A percentile compares a stretch with the other conserved stretches of the same genome.
Evolutionary conservation across 2,113 vertebrate species (phyloP).

Genomic region (Heteronetta atricapilla): DNA sequence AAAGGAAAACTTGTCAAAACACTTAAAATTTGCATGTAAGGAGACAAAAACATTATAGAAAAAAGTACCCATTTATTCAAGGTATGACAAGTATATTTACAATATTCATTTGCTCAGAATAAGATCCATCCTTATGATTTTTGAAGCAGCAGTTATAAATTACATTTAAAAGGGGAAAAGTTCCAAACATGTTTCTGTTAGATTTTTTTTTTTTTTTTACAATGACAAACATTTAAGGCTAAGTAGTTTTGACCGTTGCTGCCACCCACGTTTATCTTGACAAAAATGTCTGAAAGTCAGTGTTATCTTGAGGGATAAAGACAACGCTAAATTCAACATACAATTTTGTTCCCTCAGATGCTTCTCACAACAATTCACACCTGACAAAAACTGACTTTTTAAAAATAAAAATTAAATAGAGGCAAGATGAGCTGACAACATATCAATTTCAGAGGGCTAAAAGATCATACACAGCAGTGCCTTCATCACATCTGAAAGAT

Average conservation of each 20-base stretch:
- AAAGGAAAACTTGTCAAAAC: not conserved
- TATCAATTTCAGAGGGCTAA: not conserved
- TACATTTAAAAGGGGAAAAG: slow-evolving; percentile 67
- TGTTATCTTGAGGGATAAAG: slow-evolving; percentile 31
- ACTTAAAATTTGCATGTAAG: not conserved
- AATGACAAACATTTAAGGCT: slow-evolving; percentile 75
- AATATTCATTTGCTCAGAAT: slow-evolving; percentile 70
- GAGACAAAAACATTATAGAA: slow-evolving; percentile 68
- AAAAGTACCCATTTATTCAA: slow-evolving; percentile 83
- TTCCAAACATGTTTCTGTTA: slow-evolving; percentile 73
- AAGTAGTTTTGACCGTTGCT: slow-evolving; percentile 62
- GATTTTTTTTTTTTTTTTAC: slow-evolving; percentile 61
- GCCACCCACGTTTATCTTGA: slow-evolving; percentile 32
- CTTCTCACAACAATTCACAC: slow-evolving; percentile 26
- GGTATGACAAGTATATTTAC: slow-evolving; percentile 83
- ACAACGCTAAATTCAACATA: slow-evolving; percentile 15
- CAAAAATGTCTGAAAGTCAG: slow-evolving; percentile 38
- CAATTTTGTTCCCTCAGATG: slow-evolving; percentile 23
- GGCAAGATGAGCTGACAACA: not conserved
- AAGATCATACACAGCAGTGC: not conserved
- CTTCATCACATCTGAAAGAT: not conserved
- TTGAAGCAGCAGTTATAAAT: slow-evolving; percentile 74
- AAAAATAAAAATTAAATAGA: slow-evolving; percentile 6
- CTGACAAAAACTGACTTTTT: slow-evolving; percentile 12
- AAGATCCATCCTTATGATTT: slow-evolving; percentile 59